Evolutionary conservation across 35 echinoderm and acorn worm genomes (phyloP).

Genomic region (Eucidaris tribuloides): DNA sequence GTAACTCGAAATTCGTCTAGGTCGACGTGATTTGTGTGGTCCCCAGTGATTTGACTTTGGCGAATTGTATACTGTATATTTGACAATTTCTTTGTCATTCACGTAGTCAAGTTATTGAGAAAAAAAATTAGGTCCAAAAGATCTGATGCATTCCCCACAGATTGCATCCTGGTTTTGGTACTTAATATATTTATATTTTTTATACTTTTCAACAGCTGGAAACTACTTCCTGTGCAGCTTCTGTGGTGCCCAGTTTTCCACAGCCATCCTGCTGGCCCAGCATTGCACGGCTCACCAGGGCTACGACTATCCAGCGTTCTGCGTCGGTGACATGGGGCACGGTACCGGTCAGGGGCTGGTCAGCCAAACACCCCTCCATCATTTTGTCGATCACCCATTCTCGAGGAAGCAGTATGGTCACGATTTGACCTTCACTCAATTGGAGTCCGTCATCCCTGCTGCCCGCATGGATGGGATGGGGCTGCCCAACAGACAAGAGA

Average conservation of each 20-base stretch:
- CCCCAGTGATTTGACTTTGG: no score
- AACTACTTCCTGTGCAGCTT: conserved; percentile 5
- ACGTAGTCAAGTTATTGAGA: no score
- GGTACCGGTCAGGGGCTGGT: not conserved
- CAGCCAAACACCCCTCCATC: not conserved
- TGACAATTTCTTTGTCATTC: no score
- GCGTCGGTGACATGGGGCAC: not conserved
- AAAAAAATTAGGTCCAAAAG: no score
- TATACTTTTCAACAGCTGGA: not conserved
- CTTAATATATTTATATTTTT: no score
- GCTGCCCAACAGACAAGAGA: not conserved
- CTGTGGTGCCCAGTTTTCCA: not conserved
- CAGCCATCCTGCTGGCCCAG: conserved; percentile 4
- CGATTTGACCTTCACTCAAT: not conserved
- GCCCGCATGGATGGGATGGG: not conserved
- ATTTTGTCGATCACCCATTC: not conserved
- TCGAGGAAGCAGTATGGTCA: not conserved
- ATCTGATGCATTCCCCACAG: no score
- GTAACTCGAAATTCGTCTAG: no score
- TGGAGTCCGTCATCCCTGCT: not conserved
- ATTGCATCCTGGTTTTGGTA: no score
- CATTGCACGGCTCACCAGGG: not conserved
- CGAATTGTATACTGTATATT: no score
- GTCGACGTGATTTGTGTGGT: no score
- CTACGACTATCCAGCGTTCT: not conserved